Percentiles rank a stretch among this genome's conserved stretches.
These are phyloP conservation scores for Dryobota labecula DNA, from an alignment of 2,888 invertebrate genomes.

Conservation along the genomic window DNA sequence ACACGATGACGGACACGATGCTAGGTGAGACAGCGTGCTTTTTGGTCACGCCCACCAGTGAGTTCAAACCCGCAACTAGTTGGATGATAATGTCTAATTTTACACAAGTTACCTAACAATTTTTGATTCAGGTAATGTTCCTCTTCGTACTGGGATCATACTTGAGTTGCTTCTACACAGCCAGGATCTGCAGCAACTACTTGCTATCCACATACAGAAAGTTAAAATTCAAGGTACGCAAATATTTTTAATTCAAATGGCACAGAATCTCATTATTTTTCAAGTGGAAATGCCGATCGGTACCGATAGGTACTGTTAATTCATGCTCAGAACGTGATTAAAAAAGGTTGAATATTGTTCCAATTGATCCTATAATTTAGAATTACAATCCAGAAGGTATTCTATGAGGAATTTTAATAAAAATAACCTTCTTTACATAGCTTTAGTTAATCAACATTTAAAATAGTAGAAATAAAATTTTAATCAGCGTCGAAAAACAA, in stretches of 20 bases:
- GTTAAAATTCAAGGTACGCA: conserved; percentile 82
- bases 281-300: conserved; percentile 14
- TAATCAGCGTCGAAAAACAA: conserved; percentile 40
- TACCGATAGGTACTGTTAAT: conserved; percentile 25
- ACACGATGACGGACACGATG: too few relatives aligned
- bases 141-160: conserved; percentile 79
- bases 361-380: conserved; percentile 14
- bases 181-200: conserved; percentile 82
- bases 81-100: too few relatives aligned
- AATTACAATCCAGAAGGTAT: conserved; percentile 19
- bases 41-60: too few relatives aligned
- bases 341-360: conserved; percentile 36
- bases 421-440: conserved; percentile 16
- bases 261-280: conserved; percentile 15
- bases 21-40: too few relatives aligned
- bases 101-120: too few relatives aligned
- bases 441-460: conserved; percentile 9
- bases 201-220: conserved; percentile 80
- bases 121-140: conserved; percentile 74
- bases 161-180: conserved; percentile 80
- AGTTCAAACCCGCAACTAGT: too few relatives aligned
- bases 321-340: conserved; percentile 50
- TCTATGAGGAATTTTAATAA: conserved; percentile 34
- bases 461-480: conserved; percentile 25
- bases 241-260: conserved; percentile 35